A percentile compares a stretch with the other conserved stretches of the same genome.
Conservation (phyloP, 2,888 invertebrate species). For the Trichacis sp. region DNA sequence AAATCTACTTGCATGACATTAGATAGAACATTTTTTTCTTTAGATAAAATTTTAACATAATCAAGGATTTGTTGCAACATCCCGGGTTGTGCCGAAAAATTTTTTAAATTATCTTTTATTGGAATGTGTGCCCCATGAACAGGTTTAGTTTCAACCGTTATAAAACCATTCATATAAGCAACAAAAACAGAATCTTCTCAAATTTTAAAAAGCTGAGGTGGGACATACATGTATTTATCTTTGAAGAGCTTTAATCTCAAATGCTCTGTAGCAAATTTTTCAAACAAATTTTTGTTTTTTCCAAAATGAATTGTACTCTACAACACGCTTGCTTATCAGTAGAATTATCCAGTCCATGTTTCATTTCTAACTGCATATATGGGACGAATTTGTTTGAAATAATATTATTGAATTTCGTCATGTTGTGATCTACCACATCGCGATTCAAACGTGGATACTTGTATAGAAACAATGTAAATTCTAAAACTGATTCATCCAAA, state of each 20-base stretch:
- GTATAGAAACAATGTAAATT: slow-evolving; percentile 9
- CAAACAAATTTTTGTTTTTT: slow-evolving; percentile 14
- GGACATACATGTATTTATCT: slow-evolving; percentile 19
- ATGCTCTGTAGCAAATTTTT: slow-evolving; percentile 14
- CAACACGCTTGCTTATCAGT: neutral
- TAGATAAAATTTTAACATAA: too few relatives aligned
- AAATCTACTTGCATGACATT: slow-evolving; percentile 21
- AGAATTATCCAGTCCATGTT: neutral
- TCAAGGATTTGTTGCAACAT: too few relatives aligned
- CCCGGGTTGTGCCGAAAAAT: neutral
- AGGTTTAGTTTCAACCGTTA: neutral
- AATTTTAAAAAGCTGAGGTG: slow-evolving; percentile 19
- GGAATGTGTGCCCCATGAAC: neutral
- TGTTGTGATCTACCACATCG: neutral
- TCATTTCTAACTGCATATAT: slow-evolving; percentile 11
- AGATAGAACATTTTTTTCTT: neutral
- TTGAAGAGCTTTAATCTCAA: slow-evolving; percentile 21
- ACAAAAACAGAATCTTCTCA: neutral
- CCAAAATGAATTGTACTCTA: slow-evolving; percentile 15
- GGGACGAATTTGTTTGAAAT: slow-evolving; percentile 3
- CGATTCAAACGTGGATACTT: slow-evolving; percentile 13
- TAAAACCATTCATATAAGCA: neutral
- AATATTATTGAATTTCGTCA: neutral
- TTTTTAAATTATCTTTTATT: neutral
- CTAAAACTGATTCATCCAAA: too few relatives aligned